Evolutionary conservation across 2,797 vertebrate genomes (phyloP).

Genomic region (Hephaestus fuliginosus): DNA sequence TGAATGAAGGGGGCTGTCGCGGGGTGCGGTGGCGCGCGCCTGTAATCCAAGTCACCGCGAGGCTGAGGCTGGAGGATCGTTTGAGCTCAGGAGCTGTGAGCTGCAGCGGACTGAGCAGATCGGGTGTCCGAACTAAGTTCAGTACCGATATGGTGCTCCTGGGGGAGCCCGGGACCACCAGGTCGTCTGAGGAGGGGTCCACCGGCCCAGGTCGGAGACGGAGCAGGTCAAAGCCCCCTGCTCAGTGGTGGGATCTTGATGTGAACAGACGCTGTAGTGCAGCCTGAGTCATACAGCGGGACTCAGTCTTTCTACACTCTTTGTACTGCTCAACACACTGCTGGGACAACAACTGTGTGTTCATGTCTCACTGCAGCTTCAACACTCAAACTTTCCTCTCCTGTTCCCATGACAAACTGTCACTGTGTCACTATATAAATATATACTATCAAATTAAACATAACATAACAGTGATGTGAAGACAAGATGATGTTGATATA

Average conservation of each 20-base stretch:
- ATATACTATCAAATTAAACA: too few species aligned
- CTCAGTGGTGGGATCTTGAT: conserved; percentile 80
- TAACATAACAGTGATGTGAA: too few species aligned
- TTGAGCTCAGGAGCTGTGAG: conserved; percentile 72
- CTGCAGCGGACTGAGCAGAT: conserved; percentile 65
- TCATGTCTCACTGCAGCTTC: too few species aligned
- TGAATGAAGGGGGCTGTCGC: conserved; percentile 11
- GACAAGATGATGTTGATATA: too few species aligned
- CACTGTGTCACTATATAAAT: too few species aligned
- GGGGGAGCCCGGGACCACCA: conserved; percentile 76
- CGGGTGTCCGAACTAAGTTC: conserved; percentile 71
- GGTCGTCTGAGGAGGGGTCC: conserved; percentile 79
- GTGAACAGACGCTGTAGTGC: conserved; percentile 76
- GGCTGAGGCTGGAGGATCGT: conserved; percentile 70
- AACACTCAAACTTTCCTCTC: too few species aligned
- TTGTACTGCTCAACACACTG: too few species aligned
- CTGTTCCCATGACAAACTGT: too few species aligned
- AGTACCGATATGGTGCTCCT: conserved; percentile 79
- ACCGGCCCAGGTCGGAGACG: conserved; percentile 81
- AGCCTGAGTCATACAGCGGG: conserved; percentile 70
- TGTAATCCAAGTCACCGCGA: conserved; percentile 71
- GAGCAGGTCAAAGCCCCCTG: conserved; percentile 82
- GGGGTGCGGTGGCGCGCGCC: conserved; percentile 59
- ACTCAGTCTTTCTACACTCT: conserved; percentile 63
- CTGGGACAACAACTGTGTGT: too few species aligned